These are phyloP conservation scores for Rambutsinella grinnellia DNA, from an alignment of 2,888 invertebrate species.

Conservation along the genomic window DNA sequence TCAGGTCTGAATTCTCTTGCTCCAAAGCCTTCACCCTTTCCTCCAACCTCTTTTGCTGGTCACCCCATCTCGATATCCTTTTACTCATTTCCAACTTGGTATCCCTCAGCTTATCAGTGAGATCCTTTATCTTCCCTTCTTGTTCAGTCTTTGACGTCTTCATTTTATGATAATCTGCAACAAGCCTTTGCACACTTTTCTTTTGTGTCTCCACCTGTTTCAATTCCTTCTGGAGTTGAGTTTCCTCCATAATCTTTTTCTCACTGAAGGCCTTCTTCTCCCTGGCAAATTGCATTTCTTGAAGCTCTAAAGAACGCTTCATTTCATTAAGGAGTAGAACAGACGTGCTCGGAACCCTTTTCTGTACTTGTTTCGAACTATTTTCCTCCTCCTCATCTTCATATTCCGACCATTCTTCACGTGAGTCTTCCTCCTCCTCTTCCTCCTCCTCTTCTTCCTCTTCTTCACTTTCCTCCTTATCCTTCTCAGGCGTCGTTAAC, in stretches of 20 bases:
- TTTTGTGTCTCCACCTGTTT: slow-evolving; percentile 23
- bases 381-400: slow-evolving; percentile 27
- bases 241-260: slow-evolving; percentile 8
- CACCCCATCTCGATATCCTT: slow-evolving; percentile 40
- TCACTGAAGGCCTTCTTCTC: slow-evolving; percentile 16
- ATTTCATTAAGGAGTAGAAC: slow-evolving; percentile 22
- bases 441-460: not conserved
- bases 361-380: too few species aligned
- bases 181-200: slow-evolving; percentile 22
- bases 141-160: slow-evolving; percentile 34
- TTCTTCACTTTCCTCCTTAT: not conserved
- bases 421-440: not conserved
- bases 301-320: slow-evolving; percentile 4
- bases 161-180: slow-evolving; percentile 34
- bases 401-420: slow-evolving; percentile 4
- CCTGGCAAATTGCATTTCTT: slow-evolving; percentile 9
- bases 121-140: slow-evolving; percentile 31
- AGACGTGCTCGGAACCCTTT: too few species aligned
- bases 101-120: slow-evolving; percentile 42
- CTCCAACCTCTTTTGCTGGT: slow-evolving; percentile 46
- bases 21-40: slow-evolving; percentile 47
- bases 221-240: slow-evolving; percentile 11
- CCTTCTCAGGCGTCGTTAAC: too few species aligned
- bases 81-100: slow-evolving; percentile 45
- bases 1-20: slow-evolving; percentile 44